These are phyloP conservation scores for Hormiphora californensis DNA, from an alignment of 37 sponge, comb jelly and placozoan genomes.

Conservation along the genomic window DNA sequence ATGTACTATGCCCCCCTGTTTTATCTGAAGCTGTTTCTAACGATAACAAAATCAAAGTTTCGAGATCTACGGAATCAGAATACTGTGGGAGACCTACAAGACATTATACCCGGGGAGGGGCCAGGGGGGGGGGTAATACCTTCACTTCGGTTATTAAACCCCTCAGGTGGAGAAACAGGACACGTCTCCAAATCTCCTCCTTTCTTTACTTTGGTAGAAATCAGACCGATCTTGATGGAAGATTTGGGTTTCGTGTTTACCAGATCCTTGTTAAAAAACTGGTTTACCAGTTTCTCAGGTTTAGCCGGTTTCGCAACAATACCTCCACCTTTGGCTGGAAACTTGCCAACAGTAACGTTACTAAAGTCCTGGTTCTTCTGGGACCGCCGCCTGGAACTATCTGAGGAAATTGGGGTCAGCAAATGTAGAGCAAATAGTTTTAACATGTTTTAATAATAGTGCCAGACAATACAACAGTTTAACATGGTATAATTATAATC, in stretches of 20 bases:
- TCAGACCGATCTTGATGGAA: constrained; percentile 45
- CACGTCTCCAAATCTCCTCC: constrained; percentile 9
- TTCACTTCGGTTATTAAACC: background rate
- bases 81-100: too few species aligned
- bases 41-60: too few species aligned
- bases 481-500: too few species aligned
- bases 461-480: too few species aligned
- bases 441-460: too few species aligned
- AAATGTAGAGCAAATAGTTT: too few species aligned
- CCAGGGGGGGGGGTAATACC: background rate
- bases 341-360: constrained; percentile 16
- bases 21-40: too few species aligned
- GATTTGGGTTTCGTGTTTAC: constrained; percentile 38
- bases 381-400: too few species aligned
- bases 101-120: background rate
- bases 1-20: too few species aligned
- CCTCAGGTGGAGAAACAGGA: constrained; percentile 37
- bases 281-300: constrained; percentile 42
- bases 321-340: constrained; percentile 3
- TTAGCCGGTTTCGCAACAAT: background rate
- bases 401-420: too few species aligned
- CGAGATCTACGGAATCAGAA: too few species aligned
- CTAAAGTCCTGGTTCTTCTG: constrained; percentile 1
- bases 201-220: background rate
- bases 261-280: constrained; percentile 35